Evolutionary conservation across 2,797 vertebrate genomes (phyloP).

Genomic region (Delichon dasypus): DNA sequence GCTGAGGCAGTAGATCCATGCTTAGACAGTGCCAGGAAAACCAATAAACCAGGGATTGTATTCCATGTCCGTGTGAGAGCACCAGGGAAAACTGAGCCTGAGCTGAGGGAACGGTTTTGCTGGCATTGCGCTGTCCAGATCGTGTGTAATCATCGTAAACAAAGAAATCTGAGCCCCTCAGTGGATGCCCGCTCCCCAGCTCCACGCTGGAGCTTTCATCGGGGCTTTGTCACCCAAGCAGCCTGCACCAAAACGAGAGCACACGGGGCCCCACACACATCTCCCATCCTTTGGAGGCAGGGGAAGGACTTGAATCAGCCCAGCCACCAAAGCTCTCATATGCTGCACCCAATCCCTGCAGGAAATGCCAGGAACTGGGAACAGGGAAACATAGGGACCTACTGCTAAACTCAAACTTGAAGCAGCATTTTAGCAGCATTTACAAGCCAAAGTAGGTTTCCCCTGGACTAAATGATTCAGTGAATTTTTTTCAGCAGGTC

Average conservation of each 20-base stretch:
- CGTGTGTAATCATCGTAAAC: background rate
- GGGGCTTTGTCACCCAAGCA: background rate
- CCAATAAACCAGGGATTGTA: background rate
- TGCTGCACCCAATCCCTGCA: background rate
- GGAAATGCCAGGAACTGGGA: background rate
- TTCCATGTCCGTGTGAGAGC: background rate
- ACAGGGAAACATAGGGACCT: background rate
- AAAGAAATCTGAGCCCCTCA: background rate
- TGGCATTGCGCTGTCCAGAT: background rate
- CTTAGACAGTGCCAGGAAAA: background rate
- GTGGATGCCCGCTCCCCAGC: background rate
- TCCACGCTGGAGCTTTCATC: background rate
- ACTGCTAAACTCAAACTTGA: background rate
- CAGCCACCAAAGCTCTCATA: background rate
- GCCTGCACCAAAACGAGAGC: background rate
- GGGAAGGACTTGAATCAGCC: background rate
- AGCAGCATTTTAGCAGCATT: background rate
- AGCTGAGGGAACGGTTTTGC: background rate
- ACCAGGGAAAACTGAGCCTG: background rate
- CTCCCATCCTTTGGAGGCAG: background rate
- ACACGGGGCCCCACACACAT: background rate
- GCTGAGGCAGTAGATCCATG: background rate
- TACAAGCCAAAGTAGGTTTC: background rate
- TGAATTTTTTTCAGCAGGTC: background rate
- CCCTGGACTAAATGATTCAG: background rate